Evolutionary conservation across 2,113 vertebrate genomes (phyloP).

Genomic region (Lichenostomus cassidix): DNA sequence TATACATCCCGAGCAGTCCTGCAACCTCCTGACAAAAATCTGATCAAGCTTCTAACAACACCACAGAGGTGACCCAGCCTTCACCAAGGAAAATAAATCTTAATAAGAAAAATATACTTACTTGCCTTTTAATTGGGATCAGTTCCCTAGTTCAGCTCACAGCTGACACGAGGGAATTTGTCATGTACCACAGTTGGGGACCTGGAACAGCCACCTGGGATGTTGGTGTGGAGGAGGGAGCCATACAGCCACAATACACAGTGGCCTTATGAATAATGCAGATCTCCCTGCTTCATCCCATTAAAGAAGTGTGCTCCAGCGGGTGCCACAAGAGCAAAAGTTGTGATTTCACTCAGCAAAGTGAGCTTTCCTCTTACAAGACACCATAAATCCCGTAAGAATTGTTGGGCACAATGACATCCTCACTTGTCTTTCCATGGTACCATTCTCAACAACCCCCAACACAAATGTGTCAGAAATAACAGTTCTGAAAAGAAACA

Average conservation of each 20-base stretch:
- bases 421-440: not conserved
- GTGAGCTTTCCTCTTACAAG: not conserved
- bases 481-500: not conserved
- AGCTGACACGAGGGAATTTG: not conserved
- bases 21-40: not conserved
- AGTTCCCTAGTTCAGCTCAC: not conserved
- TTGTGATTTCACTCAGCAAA: not conserved
- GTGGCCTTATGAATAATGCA: not conserved
- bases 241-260: not conserved
- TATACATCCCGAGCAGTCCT: not conserved
- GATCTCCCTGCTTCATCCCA: not conserved
- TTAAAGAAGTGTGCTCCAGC: not conserved
- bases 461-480: not conserved
- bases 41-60: not conserved
- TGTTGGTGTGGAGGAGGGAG: not conserved
- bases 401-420: rapidly evolving
- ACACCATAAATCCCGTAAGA: not conserved
- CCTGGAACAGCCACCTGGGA: not conserved
- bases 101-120: not conserved
- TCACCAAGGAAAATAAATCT: not conserved
- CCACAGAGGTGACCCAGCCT: not conserved
- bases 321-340: not conserved
- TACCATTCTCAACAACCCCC: not conserved
- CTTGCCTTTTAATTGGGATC: not conserved
- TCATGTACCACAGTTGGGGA: not conserved